Base-by-base conservation (phyloP, 1,140 invertebrate genomes). In the Cryptotermes secundus region DNA sequence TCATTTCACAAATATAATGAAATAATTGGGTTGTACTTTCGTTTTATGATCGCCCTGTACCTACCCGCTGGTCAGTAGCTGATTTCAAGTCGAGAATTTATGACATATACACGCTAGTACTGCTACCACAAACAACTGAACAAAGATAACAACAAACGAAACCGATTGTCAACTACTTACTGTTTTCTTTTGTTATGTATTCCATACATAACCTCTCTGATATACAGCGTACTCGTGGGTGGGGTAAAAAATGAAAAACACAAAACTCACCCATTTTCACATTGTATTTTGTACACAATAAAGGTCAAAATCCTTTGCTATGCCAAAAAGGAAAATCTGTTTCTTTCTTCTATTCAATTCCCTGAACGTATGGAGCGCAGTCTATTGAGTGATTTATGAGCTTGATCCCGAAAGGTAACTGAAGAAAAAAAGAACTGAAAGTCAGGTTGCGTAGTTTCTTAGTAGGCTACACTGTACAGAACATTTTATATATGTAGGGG, bases 271-370 rank as follows among this genome's bases (percentile, higher is more conserved):
- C 81, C 45, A 82, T 82, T 82, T 82, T 34, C 45, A 82, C 81
- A 38, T 82, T 82, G 81, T 82, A 82, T 82, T 82, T 82, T 82
- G 81, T 82, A 82, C 38, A 82, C 81, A 82, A 82, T 82, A 82
- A 49, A 82, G 81, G 81, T 82, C 81, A 82, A 82, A 82, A 82
- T 82, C 81, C 81, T 82, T 45, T 45, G 45, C 81, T 34, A 38
- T 82, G 81, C 81, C 81, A 82, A 38, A 80, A 80, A 82, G 42
- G 45, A 82, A 82, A 45, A 82, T 82, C 81, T 82, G 42, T 82
- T 82, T 82, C 81, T 82, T 45, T 82, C 45, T 45, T 49, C 81
- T 82, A 82, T 82, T 82, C 81, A 82, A 82, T 82, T 82, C 81
- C 42, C 26, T 82, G 45, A 82, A 82, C 81, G 81, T 82, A 82